Evolutionary conservation across 2,797 vertebrate species (phyloP), one percentile per base, ranked within the genome.

Genomic region (Cossypha polioptera): DNA sequence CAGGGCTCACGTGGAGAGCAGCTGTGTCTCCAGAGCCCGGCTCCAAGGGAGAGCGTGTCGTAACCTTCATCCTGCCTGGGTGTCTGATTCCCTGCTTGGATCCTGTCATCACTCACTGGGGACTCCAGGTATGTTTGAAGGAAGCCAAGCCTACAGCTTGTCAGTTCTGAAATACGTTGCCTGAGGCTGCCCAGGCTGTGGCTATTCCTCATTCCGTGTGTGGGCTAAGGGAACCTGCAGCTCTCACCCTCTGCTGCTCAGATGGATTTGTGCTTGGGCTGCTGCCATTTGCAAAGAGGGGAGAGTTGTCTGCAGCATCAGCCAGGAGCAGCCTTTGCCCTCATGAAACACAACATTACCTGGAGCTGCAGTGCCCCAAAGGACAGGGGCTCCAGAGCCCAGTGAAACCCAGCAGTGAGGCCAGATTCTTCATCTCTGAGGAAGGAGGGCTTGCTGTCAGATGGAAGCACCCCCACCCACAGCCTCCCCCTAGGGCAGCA

Each of bases 81-180:
- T 47, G 74, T 85, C 72, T 82, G 89, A 85, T 90, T 79, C 81
- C 91, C 87, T 61, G 89, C 94, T 62, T 79, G 71, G 59, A 92
- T 94, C 42, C 87, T 82, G 47, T n/a, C 81, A 14, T 82, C 61
- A 33, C 78, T 92, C 96, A 77, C 81, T 50, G 53, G 95, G 87
- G 81, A 91, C 53, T 89, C 67, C 81, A 83, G 87, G 45, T 73
- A 50, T 35, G 72, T 79, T 21, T 94, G 95, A 94, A 92, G 65
- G 78, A 57, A 92, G 89, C 81, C 89, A 94, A 86, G 38, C 36
- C 89, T 90, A 67, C 84, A 91, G 72, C 89, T 85, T 94, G 87
- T 94, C 91, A 89, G 71, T 40, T 92, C 72, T 94, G 87, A 92
- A 91, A 86, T 86, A 53, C 9, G 71, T 71, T 76, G 72, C 92